Evolutionary conservation across 2,113 vertebrate species (phyloP).

Genomic region (Ploceus nigricollis): DNA sequence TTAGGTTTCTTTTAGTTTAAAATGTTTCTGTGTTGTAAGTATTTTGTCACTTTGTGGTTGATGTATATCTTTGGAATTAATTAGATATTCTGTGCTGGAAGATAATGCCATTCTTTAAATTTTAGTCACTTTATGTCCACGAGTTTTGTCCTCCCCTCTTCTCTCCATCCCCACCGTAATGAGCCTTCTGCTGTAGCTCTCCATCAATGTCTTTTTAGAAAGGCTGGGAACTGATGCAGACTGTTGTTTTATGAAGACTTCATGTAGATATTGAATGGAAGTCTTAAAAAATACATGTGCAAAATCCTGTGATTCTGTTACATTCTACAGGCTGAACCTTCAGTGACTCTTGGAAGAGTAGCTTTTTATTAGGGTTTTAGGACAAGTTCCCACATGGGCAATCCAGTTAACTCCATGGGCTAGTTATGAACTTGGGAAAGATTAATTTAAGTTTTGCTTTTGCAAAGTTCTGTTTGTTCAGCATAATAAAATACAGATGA

Average conservation of each 20-base stretch:
- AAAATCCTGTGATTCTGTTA: neutral
- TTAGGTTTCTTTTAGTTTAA: neutral
- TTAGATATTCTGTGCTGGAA: neutral
- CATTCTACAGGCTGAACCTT: neutral
- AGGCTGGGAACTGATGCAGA: neutral
- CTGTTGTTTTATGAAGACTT: neutral
- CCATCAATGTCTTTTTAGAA: neutral
- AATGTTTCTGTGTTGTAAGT: neutral
- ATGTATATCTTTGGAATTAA: neutral
- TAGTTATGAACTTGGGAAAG: neutral
- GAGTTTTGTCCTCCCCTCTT: neutral
- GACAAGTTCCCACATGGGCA: neutral
- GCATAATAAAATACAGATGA: neutral
- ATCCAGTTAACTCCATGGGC: neutral
- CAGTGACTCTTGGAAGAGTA: neutral
- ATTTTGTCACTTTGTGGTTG: neutral
- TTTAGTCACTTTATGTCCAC: neutral
- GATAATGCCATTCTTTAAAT: neutral
- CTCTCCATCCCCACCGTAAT: neutral
- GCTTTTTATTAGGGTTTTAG: neutral
- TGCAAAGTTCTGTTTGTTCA: neutral
- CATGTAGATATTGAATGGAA: neutral
- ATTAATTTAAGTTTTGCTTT: neutral
- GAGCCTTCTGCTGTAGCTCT: neutral
- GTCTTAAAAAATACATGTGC: neutral